Conservation (phyloP, 2,113 vertebrate genomes). For the Gnathonemus echidnorhynchus region DNA sequence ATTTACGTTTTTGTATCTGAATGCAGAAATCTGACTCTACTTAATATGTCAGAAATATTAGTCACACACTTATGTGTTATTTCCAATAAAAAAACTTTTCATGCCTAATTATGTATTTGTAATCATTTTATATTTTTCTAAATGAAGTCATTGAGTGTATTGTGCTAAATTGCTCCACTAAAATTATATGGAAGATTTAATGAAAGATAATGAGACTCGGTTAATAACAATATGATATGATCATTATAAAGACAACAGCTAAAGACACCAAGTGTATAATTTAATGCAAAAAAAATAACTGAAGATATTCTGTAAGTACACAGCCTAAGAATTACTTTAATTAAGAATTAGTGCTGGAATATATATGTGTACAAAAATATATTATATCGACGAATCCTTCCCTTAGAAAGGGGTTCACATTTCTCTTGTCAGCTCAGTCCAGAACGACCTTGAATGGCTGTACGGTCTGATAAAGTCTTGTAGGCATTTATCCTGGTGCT, state of each 20-base stretch:
- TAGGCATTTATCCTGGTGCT: background rate
- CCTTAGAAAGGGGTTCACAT: background rate
- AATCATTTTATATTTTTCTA: background rate
- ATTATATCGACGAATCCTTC: background rate
- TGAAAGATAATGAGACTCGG: background rate
- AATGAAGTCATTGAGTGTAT: background rate
- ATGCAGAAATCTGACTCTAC: background rate
- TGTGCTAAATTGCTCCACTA: background rate
- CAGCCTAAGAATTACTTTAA: background rate
- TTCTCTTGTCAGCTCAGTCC: background rate
- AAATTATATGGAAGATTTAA: background rate
- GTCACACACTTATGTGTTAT: constrained; percentile 16
- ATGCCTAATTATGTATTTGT: background rate
- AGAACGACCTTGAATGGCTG: background rate
- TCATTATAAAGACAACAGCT: background rate
- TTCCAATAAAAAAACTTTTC: constrained; percentile 24
- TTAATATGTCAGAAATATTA: constrained; percentile 20
- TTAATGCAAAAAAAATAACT: background rate
- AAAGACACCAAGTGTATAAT: background rate
- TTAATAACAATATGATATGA: background rate
- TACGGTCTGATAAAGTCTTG: background rate
- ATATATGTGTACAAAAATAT: background rate
- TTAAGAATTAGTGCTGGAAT: background rate
- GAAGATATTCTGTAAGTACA: background rate
- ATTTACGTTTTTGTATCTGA: constrained; percentile 23